Base-by-base conservation (phyloP, 2,888 invertebrate species). In the Macroteleia sp. region DNA sequence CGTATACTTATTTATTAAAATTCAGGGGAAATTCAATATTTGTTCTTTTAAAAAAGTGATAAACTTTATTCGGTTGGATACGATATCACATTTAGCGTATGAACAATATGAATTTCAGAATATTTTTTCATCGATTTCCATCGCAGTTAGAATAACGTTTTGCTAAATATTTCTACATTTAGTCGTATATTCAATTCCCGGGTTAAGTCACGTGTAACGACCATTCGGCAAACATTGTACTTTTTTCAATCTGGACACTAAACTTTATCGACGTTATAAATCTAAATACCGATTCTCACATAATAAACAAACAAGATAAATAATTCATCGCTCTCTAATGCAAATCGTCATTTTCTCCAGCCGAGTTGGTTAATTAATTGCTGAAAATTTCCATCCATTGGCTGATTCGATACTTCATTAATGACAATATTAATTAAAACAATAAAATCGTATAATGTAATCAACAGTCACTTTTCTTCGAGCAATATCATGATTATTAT, bases 361-460 rank as follows among this genome's bases (percentile, higher is more conserved):
- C 20, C 54, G 50, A 14, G 28, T 42, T 52, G 1, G 36, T 54
- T 62, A 71, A 56, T 62, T 62, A 71, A 62, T 71, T 62, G 39
- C 46, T 48, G 44, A 46, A 54, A 62, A 36, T 48, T 44, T 59
- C 54, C 32, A 69, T 59, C 16, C 41, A 42, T 48, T 48, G 16
- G 28, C 16, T 30, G 36, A 61, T 61, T 70, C 32, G 54, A 54
- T 46, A 32, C 44, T 56, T 54, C 44, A 59, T 59, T 52, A 64
- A 59, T 44, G 66, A 66, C 74, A 66, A 34, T 30, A 28, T 74
- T 50, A 73, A 73, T 64, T 57, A 73, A 64, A 74, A 66, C 50
- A 74, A 57, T 66, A 50, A 59, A 57, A 52, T 64, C 41, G 57
- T 20, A 50, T 50, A 73, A 57, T 20, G 28, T 64, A 73, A 73